Conservation (phyloP, 2,888 invertebrate species). For the Suillia variegata region DNA sequence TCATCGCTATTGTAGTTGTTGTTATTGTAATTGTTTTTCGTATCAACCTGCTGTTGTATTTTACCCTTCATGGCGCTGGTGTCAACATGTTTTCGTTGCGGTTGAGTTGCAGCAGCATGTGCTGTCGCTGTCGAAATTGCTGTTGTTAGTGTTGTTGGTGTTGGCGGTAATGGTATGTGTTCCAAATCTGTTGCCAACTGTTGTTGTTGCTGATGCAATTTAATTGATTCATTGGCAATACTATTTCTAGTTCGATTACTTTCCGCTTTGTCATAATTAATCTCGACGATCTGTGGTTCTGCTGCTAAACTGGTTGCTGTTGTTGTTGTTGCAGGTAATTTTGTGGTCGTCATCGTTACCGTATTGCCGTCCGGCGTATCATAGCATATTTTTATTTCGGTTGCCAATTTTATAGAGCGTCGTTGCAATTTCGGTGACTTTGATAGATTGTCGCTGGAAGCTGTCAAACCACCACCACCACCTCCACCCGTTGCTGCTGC, state of each 20-base stretch:
- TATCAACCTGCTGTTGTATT: background rate
- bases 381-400: conserved; percentile 50
- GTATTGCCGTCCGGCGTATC: no score
- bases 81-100: background rate
- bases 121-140: background rate
- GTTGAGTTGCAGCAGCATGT: background rate
- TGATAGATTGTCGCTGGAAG: conserved; percentile 12
- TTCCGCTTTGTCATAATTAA: conserved; percentile 31
- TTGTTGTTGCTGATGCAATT: no score
- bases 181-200: conserved; percentile 36
- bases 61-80: background rate
- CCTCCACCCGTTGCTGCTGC: conserved; percentile 20
- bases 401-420: conserved; percentile 49
- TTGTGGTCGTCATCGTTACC: conserved; percentile 15
- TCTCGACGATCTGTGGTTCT: conserved; percentile 6
- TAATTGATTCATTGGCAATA: conserved; percentile 11
- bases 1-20: background rate
- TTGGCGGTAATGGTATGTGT: conserved; percentile 46
- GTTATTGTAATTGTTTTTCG: background rate
- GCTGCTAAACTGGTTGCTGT: no score
- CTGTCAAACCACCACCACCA: conserved; percentile 17
- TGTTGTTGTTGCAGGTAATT: conserved; percentile 31
- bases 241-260: conserved; percentile 21
- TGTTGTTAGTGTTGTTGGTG: conserved; percentile 27
- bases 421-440: conserved; percentile 41